Evolutionary conservation across 2,888 invertebrate genomes (phyloP).

Genomic region (Catocala sponsa): DNA sequence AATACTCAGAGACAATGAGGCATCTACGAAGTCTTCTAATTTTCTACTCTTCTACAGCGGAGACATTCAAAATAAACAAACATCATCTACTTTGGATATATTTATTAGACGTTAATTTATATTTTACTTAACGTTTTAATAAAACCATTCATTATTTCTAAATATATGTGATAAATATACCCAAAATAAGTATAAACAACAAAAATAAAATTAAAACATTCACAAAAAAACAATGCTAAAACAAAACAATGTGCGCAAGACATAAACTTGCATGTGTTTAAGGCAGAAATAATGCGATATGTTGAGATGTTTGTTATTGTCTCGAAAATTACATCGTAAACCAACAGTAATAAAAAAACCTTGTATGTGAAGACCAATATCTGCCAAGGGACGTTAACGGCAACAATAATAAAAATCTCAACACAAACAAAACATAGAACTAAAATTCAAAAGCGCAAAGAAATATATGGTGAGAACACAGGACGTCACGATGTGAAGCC

Average conservation of each 20-base stretch:
- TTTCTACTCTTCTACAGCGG: conserved; percentile 64
- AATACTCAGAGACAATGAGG: conserved; percentile 97
- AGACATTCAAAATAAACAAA: conserved; percentile 47
- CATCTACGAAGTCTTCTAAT: conserved; percentile 68
- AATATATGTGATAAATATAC: conserved; percentile 23
- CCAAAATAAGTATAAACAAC: conserved; percentile 46
- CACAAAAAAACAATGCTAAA: conserved; percentile 51
- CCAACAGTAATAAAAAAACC: no score
- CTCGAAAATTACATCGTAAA: not conserved
- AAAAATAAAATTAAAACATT: conserved; percentile 56
- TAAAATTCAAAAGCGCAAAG: conserved; percentile 60
- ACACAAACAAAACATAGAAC: conserved; percentile 35
- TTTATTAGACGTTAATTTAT: not conserved
- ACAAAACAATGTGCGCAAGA: conserved; percentile 72
- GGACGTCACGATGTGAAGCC: conserved; percentile 85
- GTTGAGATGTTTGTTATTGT: conserved; percentile 18
- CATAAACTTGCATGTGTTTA: conserved; percentile 68
- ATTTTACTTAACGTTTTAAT: not conserved
- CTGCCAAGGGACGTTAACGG: no score
- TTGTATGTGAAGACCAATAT: no score
- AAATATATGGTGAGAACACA: conserved; percentile 67
- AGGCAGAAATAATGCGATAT: conserved; percentile 38
- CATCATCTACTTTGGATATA: conserved; percentile 37
- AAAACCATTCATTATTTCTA: no score
- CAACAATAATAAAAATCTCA: conserved; percentile 25